Base-by-base conservation (phyloP, 92 coral and sea anemone species). In the Metridium senile region DNA sequence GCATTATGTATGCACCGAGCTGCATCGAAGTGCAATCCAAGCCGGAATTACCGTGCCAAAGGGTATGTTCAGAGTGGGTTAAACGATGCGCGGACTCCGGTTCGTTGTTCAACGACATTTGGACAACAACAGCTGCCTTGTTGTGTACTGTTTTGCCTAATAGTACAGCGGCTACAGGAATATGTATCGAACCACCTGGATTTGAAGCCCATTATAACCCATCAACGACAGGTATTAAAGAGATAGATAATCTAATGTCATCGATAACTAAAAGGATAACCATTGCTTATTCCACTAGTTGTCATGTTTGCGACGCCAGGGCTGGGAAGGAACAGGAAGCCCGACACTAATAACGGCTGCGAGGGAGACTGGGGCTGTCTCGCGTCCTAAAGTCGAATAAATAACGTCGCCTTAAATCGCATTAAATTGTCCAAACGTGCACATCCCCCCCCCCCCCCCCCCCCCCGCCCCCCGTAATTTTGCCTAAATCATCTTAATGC, bases 31-130 rank as follows among this genome's bases (percentile, higher is more conserved):
- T 72, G 25, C 52, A 79, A 17, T 32, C 67, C 11, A 71, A 64
- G 17, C 92, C 89, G 2, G 71, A 74, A 18, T 47, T 78, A 23
- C 96, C 96, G 0, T 87, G 96, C 63, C 79, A 79, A 57, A 74
- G 79, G 52, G 96, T 87, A 9, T 90, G 96, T 35, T 87, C 88
- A 1, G 96, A 90, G 76, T 90, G 65, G 34, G 75, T 87, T 20
- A 82, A 87, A 65, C 76, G 85, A 35, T 90, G 96, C 66, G 77
- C 78, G 3, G 17, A 54, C 17, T 2, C 1, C 27, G 65, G 1
- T 10, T 9, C 25, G 29, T 27, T 77, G 18, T 17, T 54, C 6
- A 54, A 39, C 49, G 49, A 39, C 49, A 13, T 39, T 4, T 54
- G 61, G 61, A 21, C 25, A 9, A 21, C 23, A 54, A 54, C 25